Evolutionary conservation across 1,140 invertebrate species (phyloP).

Genomic region (Diachasmimorpha longicaudata): DNA sequence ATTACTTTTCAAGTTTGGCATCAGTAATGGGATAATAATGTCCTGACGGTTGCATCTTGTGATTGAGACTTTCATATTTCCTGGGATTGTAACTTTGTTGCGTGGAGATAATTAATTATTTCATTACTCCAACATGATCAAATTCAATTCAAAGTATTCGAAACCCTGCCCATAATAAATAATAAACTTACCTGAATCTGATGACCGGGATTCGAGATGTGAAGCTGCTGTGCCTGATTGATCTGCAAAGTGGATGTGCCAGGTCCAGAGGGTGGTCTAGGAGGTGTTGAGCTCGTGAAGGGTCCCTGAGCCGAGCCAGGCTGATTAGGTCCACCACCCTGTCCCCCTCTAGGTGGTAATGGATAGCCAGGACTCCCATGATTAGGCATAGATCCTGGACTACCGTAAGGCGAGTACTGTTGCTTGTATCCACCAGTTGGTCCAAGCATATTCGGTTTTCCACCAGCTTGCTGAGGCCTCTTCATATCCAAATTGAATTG

Average conservation of each 20-base stretch:
- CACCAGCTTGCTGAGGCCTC: slow-evolving; percentile 52
- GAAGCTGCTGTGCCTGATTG: slow-evolving; percentile 84
- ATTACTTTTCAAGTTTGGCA: too few species aligned
- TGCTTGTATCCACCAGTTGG: slow-evolving; percentile 62
- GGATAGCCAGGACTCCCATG: slow-evolving; percentile 71
- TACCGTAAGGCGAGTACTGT: slow-evolving; percentile 74
- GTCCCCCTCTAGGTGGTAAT: slow-evolving; percentile 59
- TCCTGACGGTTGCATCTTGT: too few species aligned
- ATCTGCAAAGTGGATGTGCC: slow-evolving; percentile 74
- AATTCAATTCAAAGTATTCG: too few species aligned
- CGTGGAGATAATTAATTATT: too few species aligned
- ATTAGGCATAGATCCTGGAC: slow-evolving; percentile 66
- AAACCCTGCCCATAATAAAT: neutral
- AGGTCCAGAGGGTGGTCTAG: slow-evolving; percentile 68
- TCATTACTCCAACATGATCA: too few species aligned
- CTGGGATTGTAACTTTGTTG: too few species aligned
- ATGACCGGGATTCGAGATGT: slow-evolving; percentile 80
- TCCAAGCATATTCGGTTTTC: slow-evolving; percentile 55
- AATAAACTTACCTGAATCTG: slow-evolving; percentile 72
- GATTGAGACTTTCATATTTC: too few species aligned
- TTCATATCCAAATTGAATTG: slow-evolving; percentile 61
- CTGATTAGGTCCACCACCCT: slow-evolving; percentile 51
- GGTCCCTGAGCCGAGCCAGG: slow-evolving; percentile 53
- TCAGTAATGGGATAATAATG: too few species aligned
- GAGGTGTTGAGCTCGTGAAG: slow-evolving; percentile 68